Conservation (phyloP, 1,140 invertebrate species). For the Aphelenchoides besseyi region DNA sequence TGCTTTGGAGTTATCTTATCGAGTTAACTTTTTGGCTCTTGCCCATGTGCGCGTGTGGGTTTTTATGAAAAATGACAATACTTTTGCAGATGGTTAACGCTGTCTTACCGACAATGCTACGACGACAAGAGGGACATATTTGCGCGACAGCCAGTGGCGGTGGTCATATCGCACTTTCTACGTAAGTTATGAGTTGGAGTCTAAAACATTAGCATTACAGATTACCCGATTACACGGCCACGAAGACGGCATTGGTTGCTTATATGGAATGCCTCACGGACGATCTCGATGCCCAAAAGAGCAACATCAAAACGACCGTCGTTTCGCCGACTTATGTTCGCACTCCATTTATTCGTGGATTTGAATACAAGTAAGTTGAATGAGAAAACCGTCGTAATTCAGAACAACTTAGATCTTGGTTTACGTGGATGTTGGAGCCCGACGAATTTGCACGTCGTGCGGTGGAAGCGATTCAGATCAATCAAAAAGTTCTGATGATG, state of each 20-base stretch:
- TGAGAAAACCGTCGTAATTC: too few species aligned
- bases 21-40: background rate
- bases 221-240: too few species aligned
- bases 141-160: background rate
- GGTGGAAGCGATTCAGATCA: background rate
- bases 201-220: too few species aligned
- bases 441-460: background rate
- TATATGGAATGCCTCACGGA: background rate
- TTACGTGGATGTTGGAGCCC: background rate
- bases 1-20: background rate
- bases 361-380: background rate
- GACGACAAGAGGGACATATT: background rate
- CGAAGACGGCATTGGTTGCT: background rate
- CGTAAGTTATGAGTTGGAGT: too few species aligned
- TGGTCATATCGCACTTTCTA: background rate
- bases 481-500: background rate
- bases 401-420: slow-evolving; percentile 1
- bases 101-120: background rate
- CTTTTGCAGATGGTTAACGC: background rate
- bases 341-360: background rate
- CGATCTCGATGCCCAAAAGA: background rate
- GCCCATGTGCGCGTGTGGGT: background rate
- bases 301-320: background rate
- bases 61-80: background rate
- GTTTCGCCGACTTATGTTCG: background rate